Conservation (phyloP, 2,113 vertebrate species). For the Hippocampus comes region DNA sequence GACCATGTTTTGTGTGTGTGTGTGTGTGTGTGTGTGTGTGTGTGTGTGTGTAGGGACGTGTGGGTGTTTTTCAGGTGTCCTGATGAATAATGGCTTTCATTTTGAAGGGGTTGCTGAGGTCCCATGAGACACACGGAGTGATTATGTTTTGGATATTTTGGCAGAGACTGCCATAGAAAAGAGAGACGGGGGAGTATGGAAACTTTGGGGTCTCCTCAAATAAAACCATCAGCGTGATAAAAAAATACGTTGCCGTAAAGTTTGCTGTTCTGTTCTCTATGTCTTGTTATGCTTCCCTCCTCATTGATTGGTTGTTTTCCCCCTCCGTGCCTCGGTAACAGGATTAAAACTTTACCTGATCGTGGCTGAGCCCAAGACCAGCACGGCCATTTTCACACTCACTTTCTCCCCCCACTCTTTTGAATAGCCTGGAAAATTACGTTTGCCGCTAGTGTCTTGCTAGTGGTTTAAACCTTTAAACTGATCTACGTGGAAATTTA, state of each 20-base stretch:
- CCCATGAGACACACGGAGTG: constrained; percentile 18
- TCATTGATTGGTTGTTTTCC: background rate
- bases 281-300: background rate
- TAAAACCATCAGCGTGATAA: background rate
- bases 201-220: constrained; percentile 12
- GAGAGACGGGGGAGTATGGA: background rate
- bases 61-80: constrained; percentile 33
- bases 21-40: constrained; percentile 2
- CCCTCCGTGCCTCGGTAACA: background rate
- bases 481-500: background rate
- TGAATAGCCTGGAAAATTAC: background rate
- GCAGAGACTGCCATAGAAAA: constrained; percentile 1
- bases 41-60: background rate
- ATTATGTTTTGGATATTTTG: constrained; percentile 49
- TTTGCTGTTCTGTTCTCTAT: background rate
- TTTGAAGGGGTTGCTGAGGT: constrained; percentile 37
- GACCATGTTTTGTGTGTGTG: constrained; percentile 6
- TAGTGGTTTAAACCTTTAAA: background rate
- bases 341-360: background rate
- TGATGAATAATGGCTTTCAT: constrained; percentile 58
- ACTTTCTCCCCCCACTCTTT: background rate
- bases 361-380: background rate
- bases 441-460: background rate
- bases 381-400: background rate
- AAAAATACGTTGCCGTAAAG: background rate